A percentile compares a stretch with the other conserved stretches of the same genome.
Evolutionary conservation across 2,888 invertebrate species (phyloP).

Genomic region (Melieria picta): DNA sequence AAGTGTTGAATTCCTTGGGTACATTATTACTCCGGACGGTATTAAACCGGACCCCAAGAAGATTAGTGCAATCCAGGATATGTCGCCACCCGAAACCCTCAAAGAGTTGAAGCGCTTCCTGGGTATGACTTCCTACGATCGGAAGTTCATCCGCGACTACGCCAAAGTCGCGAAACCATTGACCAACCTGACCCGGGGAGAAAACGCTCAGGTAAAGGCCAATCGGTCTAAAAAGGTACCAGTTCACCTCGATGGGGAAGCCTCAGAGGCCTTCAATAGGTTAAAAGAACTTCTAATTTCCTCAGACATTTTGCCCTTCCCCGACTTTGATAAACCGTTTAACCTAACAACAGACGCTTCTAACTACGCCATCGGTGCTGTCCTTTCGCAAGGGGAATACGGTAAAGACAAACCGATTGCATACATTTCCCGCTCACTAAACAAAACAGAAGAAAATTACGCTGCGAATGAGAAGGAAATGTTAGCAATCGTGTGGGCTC

Average conservation of each 20-base stretch:
- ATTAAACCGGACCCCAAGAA: no score
- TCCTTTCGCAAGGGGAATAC: constrained; percentile 35
- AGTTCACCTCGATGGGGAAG: no score
- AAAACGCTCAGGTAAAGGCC: no score
- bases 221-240: no score
- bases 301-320: constrained; percentile 38
- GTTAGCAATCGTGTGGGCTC: constrained; percentile 32
- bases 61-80: constrained; percentile 13
- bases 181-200: constrained; percentile 22
- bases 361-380: constrained; percentile 35
- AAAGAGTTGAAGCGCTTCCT: constrained; percentile 39
- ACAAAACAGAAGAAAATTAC: constrained; percentile 34
- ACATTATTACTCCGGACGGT: no score
- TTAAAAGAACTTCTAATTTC: constrained; percentile 33
- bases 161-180: constrained; percentile 38
- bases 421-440: constrained; percentile 30
- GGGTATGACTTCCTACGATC: constrained; percentile 32
- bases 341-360: constrained; percentile 42
- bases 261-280: constrained; percentile 30
- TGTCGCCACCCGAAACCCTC: constrained; percentile 31
- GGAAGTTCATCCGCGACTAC: constrained; percentile 38
- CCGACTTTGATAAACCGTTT: constrained; percentile 40
- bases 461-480: constrained; percentile 36
- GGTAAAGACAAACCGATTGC: constrained; percentile 28
- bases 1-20: no score